phyloP scores from a whole-genome alignment of 2,797 vertebrate species.

The Molossus alvarezi region DNA sequence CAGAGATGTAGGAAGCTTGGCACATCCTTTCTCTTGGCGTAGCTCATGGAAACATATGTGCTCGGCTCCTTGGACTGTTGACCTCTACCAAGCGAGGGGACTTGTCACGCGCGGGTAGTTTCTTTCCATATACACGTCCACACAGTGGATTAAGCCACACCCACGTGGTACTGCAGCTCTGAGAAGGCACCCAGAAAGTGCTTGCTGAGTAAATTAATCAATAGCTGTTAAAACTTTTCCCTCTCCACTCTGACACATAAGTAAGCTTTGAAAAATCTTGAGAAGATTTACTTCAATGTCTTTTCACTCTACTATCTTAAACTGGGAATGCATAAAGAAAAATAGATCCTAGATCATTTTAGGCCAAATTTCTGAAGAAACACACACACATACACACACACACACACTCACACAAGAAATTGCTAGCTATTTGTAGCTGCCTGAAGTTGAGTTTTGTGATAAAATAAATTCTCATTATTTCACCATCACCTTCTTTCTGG shows the following conservation, averaged over 20 bases:
- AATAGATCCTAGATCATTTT: constrained; percentile 33
- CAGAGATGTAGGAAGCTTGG: not conserved
- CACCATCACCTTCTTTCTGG: constrained; percentile 10
- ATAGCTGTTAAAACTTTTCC: not conserved
- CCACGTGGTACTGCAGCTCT: too few species aligned
- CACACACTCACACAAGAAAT: not conserved
- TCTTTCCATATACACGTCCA: not conserved
- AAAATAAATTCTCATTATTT: constrained; percentile 56
- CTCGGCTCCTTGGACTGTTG: not conserved
- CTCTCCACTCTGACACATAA: not conserved
- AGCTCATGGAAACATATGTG: not conserved
- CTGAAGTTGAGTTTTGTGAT: constrained; percentile 2
- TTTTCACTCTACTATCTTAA: not conserved
- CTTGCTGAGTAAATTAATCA: not conserved
- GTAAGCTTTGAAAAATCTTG: not conserved
- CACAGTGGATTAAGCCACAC: not conserved
- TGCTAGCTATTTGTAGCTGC: not conserved
- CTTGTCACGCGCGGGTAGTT: not conserved
- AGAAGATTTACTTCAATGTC: constrained; percentile 15
- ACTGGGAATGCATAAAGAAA: constrained; percentile 18
- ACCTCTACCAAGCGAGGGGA: not conserved
- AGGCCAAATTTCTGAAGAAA: not conserved
- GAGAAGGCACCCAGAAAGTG: not conserved
- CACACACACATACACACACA: not conserved
- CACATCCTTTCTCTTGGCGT: not conserved